Percentiles rank a stretch among this genome's conserved stretches.
Conservation (phyloP, 1,140 invertebrate genomes). For the Agrypnia vestita region DNA sequence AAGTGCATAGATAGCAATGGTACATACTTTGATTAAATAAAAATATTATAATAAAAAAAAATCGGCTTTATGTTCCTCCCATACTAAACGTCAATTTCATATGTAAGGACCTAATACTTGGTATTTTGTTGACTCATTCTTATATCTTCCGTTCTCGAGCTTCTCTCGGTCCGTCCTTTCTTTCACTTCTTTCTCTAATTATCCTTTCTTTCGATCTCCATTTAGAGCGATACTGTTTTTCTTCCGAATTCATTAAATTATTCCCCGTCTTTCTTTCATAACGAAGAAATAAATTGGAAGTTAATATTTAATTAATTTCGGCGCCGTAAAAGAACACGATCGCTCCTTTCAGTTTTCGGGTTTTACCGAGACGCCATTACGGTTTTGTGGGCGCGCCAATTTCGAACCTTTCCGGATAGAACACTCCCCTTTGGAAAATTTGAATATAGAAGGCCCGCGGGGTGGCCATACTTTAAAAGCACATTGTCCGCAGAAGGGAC, state of each 20-base stretch:
- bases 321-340: constrained; percentile 12
- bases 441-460: constrained; percentile 21
- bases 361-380: constrained; percentile 24
- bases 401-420: constrained; percentile 10
- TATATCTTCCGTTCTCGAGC: not conserved
- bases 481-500: constrained; percentile 1
- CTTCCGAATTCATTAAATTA: constrained; percentile 19
- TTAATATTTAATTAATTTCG: constrained; percentile 33
- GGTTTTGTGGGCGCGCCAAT: constrained; percentile 28
- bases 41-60: no score
- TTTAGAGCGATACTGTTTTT: not conserved
- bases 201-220: not conserved
- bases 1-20: no score
- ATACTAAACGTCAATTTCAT: no score
- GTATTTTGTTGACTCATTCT: no score
- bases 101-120: no score
- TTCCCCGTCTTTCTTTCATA: constrained; percentile 8
- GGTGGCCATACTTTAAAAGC: not conserved
- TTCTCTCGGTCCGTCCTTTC: not conserved
- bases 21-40: no score
- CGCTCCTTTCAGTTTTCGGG: not conserved
- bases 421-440: constrained; percentile 18
- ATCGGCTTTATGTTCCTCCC: no score
- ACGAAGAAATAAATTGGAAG: constrained; percentile 25
- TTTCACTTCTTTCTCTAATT: not conserved